Evolutionary conservation across 2,888 invertebrate species (phyloP), one percentile per base, ranked within the genome.

Genomic region (Nomada ferruginata): DNA sequence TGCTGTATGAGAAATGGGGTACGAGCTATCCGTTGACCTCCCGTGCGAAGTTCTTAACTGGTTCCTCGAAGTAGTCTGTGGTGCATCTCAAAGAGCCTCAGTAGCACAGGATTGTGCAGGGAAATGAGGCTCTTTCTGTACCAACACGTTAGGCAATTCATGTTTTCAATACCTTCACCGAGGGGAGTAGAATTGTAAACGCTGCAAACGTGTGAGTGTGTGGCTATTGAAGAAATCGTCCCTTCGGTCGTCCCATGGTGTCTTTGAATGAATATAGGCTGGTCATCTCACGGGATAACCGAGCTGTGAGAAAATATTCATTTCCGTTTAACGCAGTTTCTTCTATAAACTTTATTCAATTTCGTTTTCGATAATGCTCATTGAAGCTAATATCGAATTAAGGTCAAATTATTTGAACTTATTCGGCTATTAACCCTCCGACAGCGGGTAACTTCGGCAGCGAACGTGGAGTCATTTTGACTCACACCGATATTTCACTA

Each of bases 51-150:
- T 29, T 69, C 29, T 69, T 69, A 69, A 69, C 69, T 70, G 60
- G 29, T 70, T 60, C 69, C 26, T 15, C 59, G 59, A 47, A 18
- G 57, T 60, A 18, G 70, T 55, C 55, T 68, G 23, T 52, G 36
- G 3, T 52, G 23, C 20, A 23, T 36, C 23, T 61, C 52, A 71
- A 71, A 71, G 26, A 52, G 71, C 20, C 11, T 15, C 2, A 13
- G 73, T 53, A 59, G 26, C 36, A 59, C 79, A 60, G 20, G 76
- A 81, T 81, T 86, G 84, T 81, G 57, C 15, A 59, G 72, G 80
- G 66, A 88, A 87, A 85, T 84, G 86, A 87, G 76, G 59, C 72
- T 72, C 69, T 74, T 79, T 83, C 79, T 85, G 50, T 63, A 61
- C 77, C 55, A 52, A 73, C 73, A 61, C 76, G 76, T 79, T 57